phyloP scores from a whole-genome alignment of 2,113 vertebrate genomes.

The Pholis gunnellus region DNA sequence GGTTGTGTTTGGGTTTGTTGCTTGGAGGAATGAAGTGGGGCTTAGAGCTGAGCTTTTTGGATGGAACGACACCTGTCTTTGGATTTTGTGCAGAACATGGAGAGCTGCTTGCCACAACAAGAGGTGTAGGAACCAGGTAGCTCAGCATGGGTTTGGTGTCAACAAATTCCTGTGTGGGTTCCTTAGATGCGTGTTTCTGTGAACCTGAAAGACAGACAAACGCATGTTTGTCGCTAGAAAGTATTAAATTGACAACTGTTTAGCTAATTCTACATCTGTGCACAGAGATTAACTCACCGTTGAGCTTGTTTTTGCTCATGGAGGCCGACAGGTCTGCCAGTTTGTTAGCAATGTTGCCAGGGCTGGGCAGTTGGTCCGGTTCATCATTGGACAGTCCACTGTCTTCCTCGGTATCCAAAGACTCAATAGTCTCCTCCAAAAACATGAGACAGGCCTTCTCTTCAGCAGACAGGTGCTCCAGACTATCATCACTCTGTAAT shows the following conservation, averaged over 20 bases:
- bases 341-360: slow-evolving; percentile 65
- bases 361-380: slow-evolving; percentile 57
- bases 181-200: slow-evolving; percentile 39
- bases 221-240: not conserved
- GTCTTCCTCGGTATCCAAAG: slow-evolving; percentile 90
- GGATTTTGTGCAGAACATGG: slow-evolving; percentile 64
- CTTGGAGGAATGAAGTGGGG: slow-evolving; percentile 12
- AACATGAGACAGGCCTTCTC: slow-evolving; percentile 95
- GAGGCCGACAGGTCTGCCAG: slow-evolving; percentile 72
- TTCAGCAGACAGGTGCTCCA: slow-evolving; percentile 91
- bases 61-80: slow-evolving; percentile 21
- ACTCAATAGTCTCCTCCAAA: slow-evolving; percentile 94
- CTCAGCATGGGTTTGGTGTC: slow-evolving; percentile 22
- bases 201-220: slow-evolving; percentile 71
- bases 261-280: slow-evolving; percentile 16
- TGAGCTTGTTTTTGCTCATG: slow-evolving; percentile 63
- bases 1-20: slow-evolving; percentile 24
- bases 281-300: slow-evolving; percentile 62
- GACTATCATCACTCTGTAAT: slow-evolving; percentile 88
- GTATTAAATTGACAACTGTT: not conserved
- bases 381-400: slow-evolving; percentile 87
- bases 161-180: slow-evolving; percentile 32
- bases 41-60: slow-evolving; percentile 26
- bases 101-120: slow-evolving; percentile 66
- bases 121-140: slow-evolving; percentile 76